Percentiles rank a stretch among this genome's conserved stretches.
phyloP scores from a whole-genome alignment of 2,888 invertebrate genomes.

The Junonia oenone region DNA sequence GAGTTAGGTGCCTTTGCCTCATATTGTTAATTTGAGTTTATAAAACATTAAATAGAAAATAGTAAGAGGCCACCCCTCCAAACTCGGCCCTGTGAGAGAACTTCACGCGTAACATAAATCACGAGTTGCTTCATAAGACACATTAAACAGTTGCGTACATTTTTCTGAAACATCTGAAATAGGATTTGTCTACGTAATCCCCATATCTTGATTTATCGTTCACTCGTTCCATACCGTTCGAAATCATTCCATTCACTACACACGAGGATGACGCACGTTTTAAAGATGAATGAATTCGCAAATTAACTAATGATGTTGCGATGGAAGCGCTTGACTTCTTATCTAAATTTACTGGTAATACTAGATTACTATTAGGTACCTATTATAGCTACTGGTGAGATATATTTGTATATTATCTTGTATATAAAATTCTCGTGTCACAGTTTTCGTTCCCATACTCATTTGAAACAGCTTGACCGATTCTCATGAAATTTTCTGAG shows the following conservation, averaged over 20 bases:
- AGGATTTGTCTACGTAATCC: conserved; percentile 4
- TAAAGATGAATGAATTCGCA: background rate
- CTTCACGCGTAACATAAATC: background rate
- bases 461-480: too few species aligned
- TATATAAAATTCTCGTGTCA: too few species aligned
- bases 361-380: too few species aligned
- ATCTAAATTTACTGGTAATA: background rate
- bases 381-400: too few species aligned
- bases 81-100: background rate
- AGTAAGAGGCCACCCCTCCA: too few species aligned
- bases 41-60: too few species aligned
- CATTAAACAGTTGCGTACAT: conserved; percentile 4
- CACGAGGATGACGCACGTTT: background rate
- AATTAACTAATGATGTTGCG: background rate
- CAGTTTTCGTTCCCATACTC: too few species aligned
- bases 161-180: conserved; percentile 1
- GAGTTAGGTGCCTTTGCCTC: too few species aligned
- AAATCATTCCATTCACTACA: background rate
- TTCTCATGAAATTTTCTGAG: too few species aligned
- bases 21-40: too few species aligned
- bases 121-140: background rate
- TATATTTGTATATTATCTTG: too few species aligned
- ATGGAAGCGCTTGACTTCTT: background rate
- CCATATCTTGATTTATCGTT: conserved; percentile 6
- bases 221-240: background rate